Evolutionary conservation across 2,113 vertebrate genomes (phyloP).

Genomic region (Gambusia holbrooki): DNA sequence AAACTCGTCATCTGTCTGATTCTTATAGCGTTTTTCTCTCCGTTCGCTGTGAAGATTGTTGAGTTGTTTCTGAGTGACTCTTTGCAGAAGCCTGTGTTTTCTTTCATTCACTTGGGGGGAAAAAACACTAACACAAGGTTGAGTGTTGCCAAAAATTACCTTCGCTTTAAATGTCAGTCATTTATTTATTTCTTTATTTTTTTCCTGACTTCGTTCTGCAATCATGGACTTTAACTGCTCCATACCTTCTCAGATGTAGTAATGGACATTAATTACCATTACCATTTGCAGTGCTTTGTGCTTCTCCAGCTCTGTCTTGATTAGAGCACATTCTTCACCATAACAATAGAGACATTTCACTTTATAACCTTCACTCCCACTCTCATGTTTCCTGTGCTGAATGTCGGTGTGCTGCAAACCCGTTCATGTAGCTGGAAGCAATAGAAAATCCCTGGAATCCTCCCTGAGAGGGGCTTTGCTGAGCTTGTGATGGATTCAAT

Average conservation of each 20-base stretch:
- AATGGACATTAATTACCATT: neutral
- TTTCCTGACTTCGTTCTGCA: neutral
- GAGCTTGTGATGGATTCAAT: neutral
- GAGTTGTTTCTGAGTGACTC: constrained; percentile 15
- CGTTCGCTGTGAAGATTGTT: constrained; percentile 5
- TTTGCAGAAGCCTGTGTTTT: neutral
- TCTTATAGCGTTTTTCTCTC: constrained; percentile 5
- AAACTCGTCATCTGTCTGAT: neutral
- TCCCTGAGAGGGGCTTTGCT: neutral
- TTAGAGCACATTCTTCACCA: neutral
- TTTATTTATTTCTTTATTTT: neutral
- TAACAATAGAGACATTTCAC: neutral
- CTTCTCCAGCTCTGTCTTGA: neutral
- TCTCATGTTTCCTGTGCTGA: constrained; percentile 33
- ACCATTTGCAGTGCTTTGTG: neutral
- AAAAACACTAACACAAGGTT: constrained; percentile 2
- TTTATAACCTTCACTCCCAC: constrained; percentile 8
- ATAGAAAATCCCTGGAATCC: constrained; percentile 4
- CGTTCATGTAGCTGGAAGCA: constrained; percentile 12
- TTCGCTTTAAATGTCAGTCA: constrained; percentile 11
- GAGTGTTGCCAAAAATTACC: neutral
- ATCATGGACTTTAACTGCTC: neutral
- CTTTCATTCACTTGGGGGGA: constrained; percentile 7
- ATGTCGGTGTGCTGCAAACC: constrained; percentile 20
- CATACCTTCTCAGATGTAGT: neutral